Evolutionary conservation across 2,113 vertebrate genomes (phyloP).

Genomic region (Odontophorus gujanensis): DNA sequence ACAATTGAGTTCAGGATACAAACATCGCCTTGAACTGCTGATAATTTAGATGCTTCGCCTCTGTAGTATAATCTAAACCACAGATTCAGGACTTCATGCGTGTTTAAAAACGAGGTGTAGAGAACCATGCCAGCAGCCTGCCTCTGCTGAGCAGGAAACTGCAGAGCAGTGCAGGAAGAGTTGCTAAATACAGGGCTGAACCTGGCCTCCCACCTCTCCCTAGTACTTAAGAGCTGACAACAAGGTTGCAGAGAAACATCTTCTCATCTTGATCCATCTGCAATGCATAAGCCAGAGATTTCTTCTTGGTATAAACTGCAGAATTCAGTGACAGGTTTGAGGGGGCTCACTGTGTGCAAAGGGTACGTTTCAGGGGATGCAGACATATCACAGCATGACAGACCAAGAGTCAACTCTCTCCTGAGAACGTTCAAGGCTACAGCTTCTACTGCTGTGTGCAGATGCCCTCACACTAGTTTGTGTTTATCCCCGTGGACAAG

Average conservation of each 20-base stretch:
- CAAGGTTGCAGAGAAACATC: not conserved
- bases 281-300: not conserved
- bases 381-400: accelerated
- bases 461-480: not conserved
- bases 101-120: not conserved
- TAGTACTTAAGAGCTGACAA: not conserved
- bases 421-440: not conserved
- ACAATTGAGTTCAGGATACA: not conserved
- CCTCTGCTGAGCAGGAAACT: not conserved
- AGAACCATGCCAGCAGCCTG: not conserved
- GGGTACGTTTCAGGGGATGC: not conserved
- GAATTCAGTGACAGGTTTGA: not conserved
- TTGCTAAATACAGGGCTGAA: not conserved
- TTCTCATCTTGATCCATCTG: not conserved
- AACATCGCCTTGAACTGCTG: not conserved
- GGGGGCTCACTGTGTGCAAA: not conserved
- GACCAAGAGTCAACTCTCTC: not conserved
- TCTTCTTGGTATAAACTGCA: not conserved
- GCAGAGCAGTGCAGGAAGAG: not conserved
- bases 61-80: not conserved
- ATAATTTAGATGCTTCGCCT: not conserved
- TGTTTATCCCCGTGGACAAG: not conserved
- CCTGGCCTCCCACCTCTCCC: not conserved
- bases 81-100: not conserved
- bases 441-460: not conserved